These are phyloP conservation scores for Melangyna quadrimaculata DNA, from an alignment of 2,888 invertebrate genomes.

Conservation along the genomic window DNA sequence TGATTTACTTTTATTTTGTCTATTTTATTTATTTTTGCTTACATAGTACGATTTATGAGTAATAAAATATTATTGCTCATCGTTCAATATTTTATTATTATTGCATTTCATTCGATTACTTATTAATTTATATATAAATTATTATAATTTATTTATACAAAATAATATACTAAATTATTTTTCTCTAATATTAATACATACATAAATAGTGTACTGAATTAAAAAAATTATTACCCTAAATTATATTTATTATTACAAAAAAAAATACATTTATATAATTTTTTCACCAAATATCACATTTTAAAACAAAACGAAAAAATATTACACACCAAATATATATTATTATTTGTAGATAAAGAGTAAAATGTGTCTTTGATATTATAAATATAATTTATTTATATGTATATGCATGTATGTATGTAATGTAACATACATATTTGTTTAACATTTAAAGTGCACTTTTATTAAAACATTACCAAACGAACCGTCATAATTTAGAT, in stretches of 20 bases:
- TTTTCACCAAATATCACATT: slow-evolving; percentile 67
- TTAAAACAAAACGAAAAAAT: slow-evolving; percentile 43
- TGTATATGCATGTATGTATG: background rate
- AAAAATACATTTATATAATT: slow-evolving; percentile 27
- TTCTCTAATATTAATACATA: slow-evolving; percentile 38
- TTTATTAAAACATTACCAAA: slow-evolving; percentile 30
- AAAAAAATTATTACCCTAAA: slow-evolving; percentile 22
- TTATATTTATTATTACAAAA: slow-evolving; percentile 6
- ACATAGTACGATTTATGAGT: slow-evolving; percentile 45
- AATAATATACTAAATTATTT: slow-evolving; percentile 51
- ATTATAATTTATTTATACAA: slow-evolving; percentile 45
- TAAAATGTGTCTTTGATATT: slow-evolving; percentile 24
- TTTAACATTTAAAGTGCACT: slow-evolving; percentile 41
- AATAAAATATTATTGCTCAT: slow-evolving; percentile 66
- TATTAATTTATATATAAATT: slow-evolving; percentile 20
- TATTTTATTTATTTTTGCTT: slow-evolving; percentile 29
- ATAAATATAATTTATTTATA: background rate
- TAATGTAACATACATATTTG: slow-evolving; percentile 1
- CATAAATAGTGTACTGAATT: too few species aligned
- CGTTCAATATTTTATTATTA: slow-evolving; percentile 41
- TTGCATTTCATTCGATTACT: slow-evolving; percentile 64
- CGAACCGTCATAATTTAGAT: background rate
- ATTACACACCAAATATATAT: slow-evolving; percentile 1
- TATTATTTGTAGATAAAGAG: slow-evolving; percentile 16
- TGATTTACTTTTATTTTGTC: slow-evolving; percentile 17